These are phyloP conservation scores for Erythrocercus mccallii DNA, from an alignment of 2,113 vertebrate species.

Conservation along the genomic window DNA sequence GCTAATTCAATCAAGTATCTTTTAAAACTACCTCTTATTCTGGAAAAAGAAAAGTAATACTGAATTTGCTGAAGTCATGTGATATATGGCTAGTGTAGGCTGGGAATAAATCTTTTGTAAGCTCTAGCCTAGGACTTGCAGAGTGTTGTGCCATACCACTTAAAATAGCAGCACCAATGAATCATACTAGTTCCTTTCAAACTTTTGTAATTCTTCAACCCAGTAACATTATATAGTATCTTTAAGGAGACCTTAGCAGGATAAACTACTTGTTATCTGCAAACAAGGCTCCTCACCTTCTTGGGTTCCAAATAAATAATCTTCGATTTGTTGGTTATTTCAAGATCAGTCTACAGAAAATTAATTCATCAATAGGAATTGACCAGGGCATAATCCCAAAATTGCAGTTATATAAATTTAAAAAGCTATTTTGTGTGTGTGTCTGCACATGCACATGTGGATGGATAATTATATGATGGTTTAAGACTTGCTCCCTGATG, in stretches of 20 bases:
- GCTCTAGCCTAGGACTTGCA: background rate
- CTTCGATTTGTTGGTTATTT: slow-evolving; percentile 49
- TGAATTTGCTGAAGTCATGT: background rate
- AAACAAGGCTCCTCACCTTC: slow-evolving; percentile 28
- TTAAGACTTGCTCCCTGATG: background rate
- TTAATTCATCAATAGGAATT: slow-evolving; percentile 60
- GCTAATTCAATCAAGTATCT: background rate
- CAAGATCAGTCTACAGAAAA: slow-evolving; percentile 64
- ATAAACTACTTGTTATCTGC: slow-evolving; percentile 66
- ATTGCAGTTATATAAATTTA: background rate
- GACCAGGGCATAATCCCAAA: slow-evolving; percentile 15
- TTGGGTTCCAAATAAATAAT: slow-evolving; percentile 51
- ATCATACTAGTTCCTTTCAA: slow-evolving; percentile 23
- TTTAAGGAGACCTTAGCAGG: slow-evolving; percentile 64
- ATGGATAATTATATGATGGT: background rate
- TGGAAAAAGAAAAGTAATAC: background rate
- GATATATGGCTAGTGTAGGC: background rate
- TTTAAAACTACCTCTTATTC: background rate
- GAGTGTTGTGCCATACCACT: background rate
- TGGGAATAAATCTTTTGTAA: slow-evolving; percentile 16
- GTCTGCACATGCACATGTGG: fast-evolving
- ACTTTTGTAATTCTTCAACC: slow-evolving; percentile 66
- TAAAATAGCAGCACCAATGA: background rate
- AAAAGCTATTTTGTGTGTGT: background rate
- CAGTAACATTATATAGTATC: slow-evolving; percentile 65